Evolutionary conservation across 2,113 vertebrate species (phyloP).

Genomic region (Cyanoderma ruficeps): DNA sequence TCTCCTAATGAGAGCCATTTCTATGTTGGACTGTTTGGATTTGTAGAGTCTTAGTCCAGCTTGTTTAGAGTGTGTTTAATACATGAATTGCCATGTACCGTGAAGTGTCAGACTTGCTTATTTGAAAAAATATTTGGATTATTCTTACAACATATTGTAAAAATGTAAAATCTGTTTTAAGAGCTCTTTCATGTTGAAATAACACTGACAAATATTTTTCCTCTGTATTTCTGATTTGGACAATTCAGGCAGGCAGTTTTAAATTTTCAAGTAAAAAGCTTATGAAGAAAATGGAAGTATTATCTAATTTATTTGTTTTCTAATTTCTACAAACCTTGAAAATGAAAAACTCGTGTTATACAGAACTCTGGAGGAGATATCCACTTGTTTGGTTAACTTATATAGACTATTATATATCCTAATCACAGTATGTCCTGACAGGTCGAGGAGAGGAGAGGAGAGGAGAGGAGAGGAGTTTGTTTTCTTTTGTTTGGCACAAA

Average conservation of each 20-base stretch:
- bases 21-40: neutral
- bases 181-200: neutral
- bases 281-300: neutral
- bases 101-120: neutral
- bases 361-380: neutral
- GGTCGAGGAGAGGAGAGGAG: neutral
- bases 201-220: neutral
- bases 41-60: neutral
- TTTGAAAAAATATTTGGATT: neutral
- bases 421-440: neutral
- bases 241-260: neutral
- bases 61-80: neutral
- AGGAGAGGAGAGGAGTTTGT: neutral
- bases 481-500: neutral
- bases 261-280: neutral
- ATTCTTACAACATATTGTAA: neutral
- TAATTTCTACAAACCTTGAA: neutral
- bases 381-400: neutral
- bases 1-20: neutral
- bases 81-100: neutral
- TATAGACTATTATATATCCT: neutral
- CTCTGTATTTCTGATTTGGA: neutral
- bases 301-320: neutral
- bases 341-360: neutral
- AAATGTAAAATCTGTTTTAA: neutral